Conservation (phyloP, 2,797 vertebrate species). For the Hoplostethus atlanticus region DNA sequence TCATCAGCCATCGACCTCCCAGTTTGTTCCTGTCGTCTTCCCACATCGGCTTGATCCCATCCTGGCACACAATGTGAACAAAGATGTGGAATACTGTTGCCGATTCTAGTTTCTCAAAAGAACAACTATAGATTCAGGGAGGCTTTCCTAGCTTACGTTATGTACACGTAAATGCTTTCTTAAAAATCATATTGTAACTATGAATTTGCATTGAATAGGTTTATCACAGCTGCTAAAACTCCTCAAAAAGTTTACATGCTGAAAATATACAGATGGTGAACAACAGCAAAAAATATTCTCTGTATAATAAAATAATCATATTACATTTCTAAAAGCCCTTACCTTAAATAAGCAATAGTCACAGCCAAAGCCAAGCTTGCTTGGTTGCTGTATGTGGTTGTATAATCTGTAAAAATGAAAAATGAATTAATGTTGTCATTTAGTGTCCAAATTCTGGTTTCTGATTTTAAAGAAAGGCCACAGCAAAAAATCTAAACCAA, state of each 20-base stretch:
- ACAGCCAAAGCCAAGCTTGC: conserved; percentile 87
- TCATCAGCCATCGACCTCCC: conserved; percentile 89
- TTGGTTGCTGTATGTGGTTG: conserved; percentile 91
- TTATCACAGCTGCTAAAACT: neutral
- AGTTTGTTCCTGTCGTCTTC: conserved; percentile 89
- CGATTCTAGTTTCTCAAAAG: too few relatives aligned
- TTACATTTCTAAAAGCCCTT: conserved; percentile 36
- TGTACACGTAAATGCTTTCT: too few relatives aligned
- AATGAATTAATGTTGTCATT: neutral
- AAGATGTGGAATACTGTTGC: neutral
- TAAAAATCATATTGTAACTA: too few relatives aligned
- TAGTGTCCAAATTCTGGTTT: neutral
- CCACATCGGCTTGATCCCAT: conserved; percentile 91
- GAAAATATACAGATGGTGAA: neutral
- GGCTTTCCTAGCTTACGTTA: too few relatives aligned
- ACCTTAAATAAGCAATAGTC: conserved; percentile 92
- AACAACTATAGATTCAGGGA: too few relatives aligned
- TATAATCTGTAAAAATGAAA: conserved; percentile 81
- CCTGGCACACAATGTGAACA: conserved; percentile 66
- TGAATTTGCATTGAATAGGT: neutral
- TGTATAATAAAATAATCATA: neutral
- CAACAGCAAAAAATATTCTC: too few relatives aligned
- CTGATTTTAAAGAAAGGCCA: too few relatives aligned
- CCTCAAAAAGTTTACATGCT: neutral
- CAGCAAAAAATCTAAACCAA: too few relatives aligned